phyloP scores from a whole-genome alignment of 2,888 invertebrate species.

The Malachius bipustulatus region DNA sequence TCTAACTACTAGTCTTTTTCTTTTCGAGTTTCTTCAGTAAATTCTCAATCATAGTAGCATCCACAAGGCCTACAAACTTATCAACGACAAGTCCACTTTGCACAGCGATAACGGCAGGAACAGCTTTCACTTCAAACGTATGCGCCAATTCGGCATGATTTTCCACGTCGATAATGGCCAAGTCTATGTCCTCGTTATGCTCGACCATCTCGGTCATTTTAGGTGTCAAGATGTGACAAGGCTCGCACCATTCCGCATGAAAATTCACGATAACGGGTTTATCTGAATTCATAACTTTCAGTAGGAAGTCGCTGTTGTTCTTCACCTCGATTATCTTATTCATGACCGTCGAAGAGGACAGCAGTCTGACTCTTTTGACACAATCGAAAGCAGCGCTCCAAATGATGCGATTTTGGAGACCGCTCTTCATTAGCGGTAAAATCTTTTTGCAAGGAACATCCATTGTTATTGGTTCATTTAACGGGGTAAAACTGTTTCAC shows the following conservation, averaged over 20 bases:
- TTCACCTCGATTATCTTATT: slow-evolving; percentile 44
- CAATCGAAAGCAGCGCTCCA: too few relatives aligned
- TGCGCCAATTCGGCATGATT: slow-evolving; percentile 70
- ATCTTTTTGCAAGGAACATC: too few relatives aligned
- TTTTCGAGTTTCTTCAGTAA: slow-evolving; percentile 55
- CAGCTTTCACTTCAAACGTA: slow-evolving; percentile 72
- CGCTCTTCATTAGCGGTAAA: slow-evolving; percentile 4
- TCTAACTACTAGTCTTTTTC: too few relatives aligned
- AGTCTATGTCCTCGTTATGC: slow-evolving; percentile 57
- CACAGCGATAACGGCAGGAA: slow-evolving; percentile 71
- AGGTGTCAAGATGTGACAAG: slow-evolving; percentile 76
- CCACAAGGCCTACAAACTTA: slow-evolving; percentile 79
- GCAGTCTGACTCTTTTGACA: too few relatives aligned
- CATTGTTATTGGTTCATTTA: slow-evolving; percentile 5
- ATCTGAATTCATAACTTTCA: slow-evolving; percentile 72
- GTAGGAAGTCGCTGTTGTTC: slow-evolving; percentile 65
- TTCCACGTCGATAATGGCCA: slow-evolving; percentile 75
- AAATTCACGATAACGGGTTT: slow-evolving; percentile 84
- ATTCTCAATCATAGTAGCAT: slow-evolving; percentile 66
- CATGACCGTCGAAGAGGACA: slow-evolving; percentile 17
- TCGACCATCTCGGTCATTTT: slow-evolving; percentile 67
- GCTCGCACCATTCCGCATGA: slow-evolving; percentile 86
- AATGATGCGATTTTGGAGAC: slow-evolving; percentile 5
- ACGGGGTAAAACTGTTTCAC: slow-evolving; percentile 32
- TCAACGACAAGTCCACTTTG: slow-evolving; percentile 72